These are phyloP conservation scores for Trichogramma evanescens DNA, from an alignment of 2,888 invertebrate species.

Conservation along the genomic window DNA sequence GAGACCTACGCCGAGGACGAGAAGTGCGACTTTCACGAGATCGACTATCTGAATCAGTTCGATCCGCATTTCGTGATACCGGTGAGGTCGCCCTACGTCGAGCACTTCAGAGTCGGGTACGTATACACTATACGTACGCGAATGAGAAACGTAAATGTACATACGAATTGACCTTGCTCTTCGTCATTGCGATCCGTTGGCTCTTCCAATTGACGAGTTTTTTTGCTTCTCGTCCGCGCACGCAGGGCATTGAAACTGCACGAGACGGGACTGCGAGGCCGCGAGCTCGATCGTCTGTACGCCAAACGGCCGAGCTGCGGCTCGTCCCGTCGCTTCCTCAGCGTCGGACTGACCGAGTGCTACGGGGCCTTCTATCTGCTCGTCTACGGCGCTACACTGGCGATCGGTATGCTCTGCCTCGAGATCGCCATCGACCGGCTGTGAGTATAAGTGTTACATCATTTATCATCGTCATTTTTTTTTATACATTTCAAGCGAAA, in stretches of 20 bases:
- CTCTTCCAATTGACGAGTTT: neutral
- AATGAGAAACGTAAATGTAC: neutral
- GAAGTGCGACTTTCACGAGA: conserved; percentile 65
- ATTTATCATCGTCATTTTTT: neutral
- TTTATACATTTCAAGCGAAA: neutral
- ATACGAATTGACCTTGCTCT: too few relatives aligned
- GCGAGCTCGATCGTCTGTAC: conserved; percentile 53
- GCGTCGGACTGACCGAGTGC: conserved; percentile 56
- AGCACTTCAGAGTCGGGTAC: conserved; percentile 43
- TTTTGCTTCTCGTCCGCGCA: too few relatives aligned
- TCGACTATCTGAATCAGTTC: conserved; percentile 45
- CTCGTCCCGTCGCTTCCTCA: conserved; percentile 48
- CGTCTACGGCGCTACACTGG: conserved; percentile 48
- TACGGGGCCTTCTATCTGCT: conserved; percentile 52
- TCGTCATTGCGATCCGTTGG: neutral
- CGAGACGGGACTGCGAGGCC: conserved; percentile 55
- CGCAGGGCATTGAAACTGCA: conserved; percentile 50
- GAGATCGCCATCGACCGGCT: conserved; percentile 31
- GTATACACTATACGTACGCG: conserved; percentile 1
- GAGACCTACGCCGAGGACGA: conserved; percentile 63
- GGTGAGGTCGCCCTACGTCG: conserved; percentile 42
- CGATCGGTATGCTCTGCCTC: conserved; percentile 43
- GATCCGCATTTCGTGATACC: conserved; percentile 37
- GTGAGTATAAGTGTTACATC: conserved; percentile 7
- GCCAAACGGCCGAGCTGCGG: conserved; percentile 55